These are phyloP conservation scores for Sebastes umbrosus DNA, from an alignment of 2,797 vertebrate genomes.

Conservation along the genomic window DNA sequence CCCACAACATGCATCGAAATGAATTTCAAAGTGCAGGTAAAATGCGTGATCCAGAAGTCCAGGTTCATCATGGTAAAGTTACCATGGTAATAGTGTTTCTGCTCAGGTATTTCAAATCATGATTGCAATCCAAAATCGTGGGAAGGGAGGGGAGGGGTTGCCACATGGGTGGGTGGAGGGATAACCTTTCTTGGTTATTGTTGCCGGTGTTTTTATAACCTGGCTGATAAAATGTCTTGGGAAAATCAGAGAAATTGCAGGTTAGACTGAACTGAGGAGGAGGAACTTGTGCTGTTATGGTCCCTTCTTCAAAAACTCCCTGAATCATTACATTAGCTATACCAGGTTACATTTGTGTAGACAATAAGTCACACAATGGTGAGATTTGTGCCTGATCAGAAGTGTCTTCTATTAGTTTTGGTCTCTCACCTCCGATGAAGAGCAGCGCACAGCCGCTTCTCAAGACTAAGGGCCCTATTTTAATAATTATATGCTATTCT, in stretches of 20 bases:
- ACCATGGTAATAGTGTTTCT: constrained; percentile 20
- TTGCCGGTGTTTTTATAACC: constrained; percentile 1
- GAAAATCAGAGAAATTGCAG: background rate
- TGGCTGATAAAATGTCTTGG: background rate
- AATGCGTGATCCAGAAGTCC: background rate
- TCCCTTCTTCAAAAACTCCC: too few relatives aligned
- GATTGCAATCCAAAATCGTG: background rate
- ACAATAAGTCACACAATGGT: too few relatives aligned
- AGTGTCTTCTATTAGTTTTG: too few relatives aligned
- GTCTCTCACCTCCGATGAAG: too few relatives aligned
- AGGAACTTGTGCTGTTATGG: background rate
- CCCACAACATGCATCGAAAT: background rate
- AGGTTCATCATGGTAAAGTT: background rate
- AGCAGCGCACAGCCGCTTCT: too few relatives aligned
- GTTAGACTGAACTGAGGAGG: background rate
- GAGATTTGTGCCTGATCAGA: too few relatives aligned
- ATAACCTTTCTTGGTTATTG: background rate
- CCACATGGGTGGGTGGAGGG: background rate
- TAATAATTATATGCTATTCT: too few relatives aligned
- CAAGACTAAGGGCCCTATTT: too few relatives aligned
- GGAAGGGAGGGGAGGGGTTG: background rate
- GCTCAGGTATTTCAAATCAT: constrained; percentile 1
- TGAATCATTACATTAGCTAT: too few relatives aligned
- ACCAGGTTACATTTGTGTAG: too few relatives aligned
- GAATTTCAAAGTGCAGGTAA: background rate